Percentiles rank a stretch among this genome's conserved stretches.
These are phyloP conservation scores for Chalcis sispes DNA, from an alignment of 2,888 invertebrate species.

Conservation along the genomic window DNA sequence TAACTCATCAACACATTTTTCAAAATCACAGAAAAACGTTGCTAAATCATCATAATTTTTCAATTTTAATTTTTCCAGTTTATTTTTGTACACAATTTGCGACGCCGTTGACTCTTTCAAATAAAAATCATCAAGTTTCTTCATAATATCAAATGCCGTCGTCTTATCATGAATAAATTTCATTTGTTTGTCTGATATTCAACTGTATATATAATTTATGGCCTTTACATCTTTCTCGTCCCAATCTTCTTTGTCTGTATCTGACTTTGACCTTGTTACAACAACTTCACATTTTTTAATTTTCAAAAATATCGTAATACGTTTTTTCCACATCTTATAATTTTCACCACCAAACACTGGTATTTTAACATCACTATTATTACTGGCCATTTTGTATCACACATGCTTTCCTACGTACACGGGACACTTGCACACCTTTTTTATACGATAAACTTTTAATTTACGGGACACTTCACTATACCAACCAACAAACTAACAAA, in stretches of 20 bases:
- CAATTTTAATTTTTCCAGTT: not conserved
- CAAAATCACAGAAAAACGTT: constrained; percentile 4
- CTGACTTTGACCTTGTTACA: not conserved
- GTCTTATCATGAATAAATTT: not conserved
- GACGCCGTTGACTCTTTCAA: not conserved
- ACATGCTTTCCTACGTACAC: no score
- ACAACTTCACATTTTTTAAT: constrained; percentile 54
- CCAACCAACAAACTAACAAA: no score
- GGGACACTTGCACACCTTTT: no score
- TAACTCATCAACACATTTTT: constrained; percentile 7
- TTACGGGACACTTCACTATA: no score
- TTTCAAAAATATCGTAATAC: constrained; percentile 57
- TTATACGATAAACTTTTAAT: no score
- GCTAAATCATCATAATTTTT: not conserved
- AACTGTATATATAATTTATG: constrained; percentile 58
- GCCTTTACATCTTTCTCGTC: constrained; percentile 51
- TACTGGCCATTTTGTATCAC: no score
- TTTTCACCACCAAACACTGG: constrained; percentile 60
- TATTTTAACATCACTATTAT: constrained; percentile 43
- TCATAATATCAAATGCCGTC: constrained; percentile 2
- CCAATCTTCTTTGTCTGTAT: constrained; percentile 32
- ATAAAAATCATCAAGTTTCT: constrained; percentile 7
- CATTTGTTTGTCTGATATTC: constrained; percentile 2
- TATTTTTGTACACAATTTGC: not conserved
- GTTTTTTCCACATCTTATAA: constrained; percentile 61